Evolutionary conservation across 1,140 invertebrate genomes (phyloP), one percentile per base, ranked within the genome.

Genomic region (Archivesica marissinica): DNA sequence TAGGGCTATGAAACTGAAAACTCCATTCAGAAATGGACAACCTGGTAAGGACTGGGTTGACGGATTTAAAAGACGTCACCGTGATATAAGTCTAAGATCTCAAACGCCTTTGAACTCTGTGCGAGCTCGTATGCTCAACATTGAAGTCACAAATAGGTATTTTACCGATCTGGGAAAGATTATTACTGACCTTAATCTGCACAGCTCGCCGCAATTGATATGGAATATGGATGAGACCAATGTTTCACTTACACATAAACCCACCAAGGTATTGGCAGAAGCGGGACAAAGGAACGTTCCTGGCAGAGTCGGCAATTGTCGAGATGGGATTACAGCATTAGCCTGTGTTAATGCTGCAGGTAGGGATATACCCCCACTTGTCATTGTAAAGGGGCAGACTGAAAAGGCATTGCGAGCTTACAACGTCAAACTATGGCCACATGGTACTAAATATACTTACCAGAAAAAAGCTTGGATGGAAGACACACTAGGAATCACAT

Each of bases 191-290:
- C 54, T 85, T 17, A 35, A 56, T 7, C 30, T 87, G 15, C 23
- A 54, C 1, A 35, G 15, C 4, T 64, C 66, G 6, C 86, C 88
- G 7, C 1, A 72, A 44, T 7, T 15, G n/a, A 84, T 89, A 13
- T 89, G 86, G 88, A 89, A 89, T 56, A 80, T 77, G 23, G 80
- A 89, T 44, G 85, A 89, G 68, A 89, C 88, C 17, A 85, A 82
- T 33, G 64, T 87, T 11, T 80, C 70, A 33, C 64, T 89, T 33
- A 39, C 52, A 1, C 86, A 87, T 30, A 80, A 80, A 47, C 77
- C 86, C 11, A 50, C 35, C 38, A 85, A 59, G 35, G 68, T 88
- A 0, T 25, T 86, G 7, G 86, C 79, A 0, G 38, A 79, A 23
- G 44, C 38, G 20, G 83, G 83, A 3, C 25, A 59, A 35, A 89